Conservation (phyloP, 2,888 invertebrate species). For the Drosophila mulleri region DNA sequence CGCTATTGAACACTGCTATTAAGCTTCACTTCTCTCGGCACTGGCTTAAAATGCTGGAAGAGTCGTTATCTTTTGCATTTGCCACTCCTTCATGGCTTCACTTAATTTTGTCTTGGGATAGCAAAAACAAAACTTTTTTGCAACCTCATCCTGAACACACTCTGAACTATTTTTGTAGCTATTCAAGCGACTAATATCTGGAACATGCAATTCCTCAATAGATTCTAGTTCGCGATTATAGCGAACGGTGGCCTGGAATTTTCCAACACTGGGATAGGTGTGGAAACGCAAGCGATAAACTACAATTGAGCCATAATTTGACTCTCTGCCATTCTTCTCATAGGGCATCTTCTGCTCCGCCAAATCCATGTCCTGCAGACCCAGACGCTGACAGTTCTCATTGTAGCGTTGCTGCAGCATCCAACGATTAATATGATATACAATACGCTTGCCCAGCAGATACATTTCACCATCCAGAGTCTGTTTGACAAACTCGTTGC, state of each 20-base stretch:
- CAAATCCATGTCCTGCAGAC: conserved; percentile 33
- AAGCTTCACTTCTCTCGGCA: not conserved
- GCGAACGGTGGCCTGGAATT: conserved; percentile 89
- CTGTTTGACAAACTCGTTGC: conserved; percentile 85
- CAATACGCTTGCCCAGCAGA: conserved; percentile 76
- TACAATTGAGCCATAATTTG: conserved; percentile 25
- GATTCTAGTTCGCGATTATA: conserved; percentile 77
- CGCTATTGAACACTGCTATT: not conserved
- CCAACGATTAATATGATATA: conserved; percentile 62
- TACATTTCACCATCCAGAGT: conserved; percentile 77
- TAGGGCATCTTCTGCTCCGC: conserved; percentile 32
- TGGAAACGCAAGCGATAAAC: conserved; percentile 86
- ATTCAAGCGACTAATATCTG: conserved; percentile 87
- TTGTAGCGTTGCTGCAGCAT: conserved; percentile 34
- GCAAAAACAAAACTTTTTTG: conserved; percentile 61
- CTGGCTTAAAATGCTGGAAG: not conserved
- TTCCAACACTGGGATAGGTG: conserved; percentile 87
- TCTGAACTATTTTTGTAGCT: conserved; percentile 84
- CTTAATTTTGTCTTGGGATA: conserved; percentile 21
- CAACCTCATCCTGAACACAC: conserved; percentile 82
- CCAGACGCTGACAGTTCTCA: conserved; percentile 33
- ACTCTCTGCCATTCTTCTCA: conserved; percentile 13
- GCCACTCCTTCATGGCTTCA: conserved; percentile 15
- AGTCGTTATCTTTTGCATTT: conserved; percentile 3
- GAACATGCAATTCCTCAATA: conserved; percentile 84